Evolutionary conservation across 1,140 invertebrate genomes (phyloP).

Genomic region (Samia ricini): DNA sequence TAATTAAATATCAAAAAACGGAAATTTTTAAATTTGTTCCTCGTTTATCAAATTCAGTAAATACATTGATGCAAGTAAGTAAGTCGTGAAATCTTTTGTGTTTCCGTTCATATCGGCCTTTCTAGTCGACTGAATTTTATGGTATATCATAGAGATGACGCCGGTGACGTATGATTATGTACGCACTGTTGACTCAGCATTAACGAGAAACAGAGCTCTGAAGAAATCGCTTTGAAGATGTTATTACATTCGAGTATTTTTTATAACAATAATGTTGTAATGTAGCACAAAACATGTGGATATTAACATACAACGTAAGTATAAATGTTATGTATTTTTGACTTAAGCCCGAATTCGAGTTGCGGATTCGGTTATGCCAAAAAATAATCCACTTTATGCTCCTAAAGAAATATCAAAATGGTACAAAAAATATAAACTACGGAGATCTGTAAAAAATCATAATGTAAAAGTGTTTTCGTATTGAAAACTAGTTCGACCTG

Average conservation of each 20-base stretch:
- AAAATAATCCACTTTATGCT: too few relatives aligned
- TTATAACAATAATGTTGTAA: neutral
- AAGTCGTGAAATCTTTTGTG: constrained; percentile 13
- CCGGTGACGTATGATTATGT: constrained; percentile 20
- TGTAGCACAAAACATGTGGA: neutral
- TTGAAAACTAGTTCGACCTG: too few relatives aligned
- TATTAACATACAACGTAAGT: neutral
- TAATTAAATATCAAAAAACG: too few relatives aligned
- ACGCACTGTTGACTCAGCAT: constrained; percentile 5
- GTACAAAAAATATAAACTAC: too few relatives aligned
- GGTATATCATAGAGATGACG: constrained; percentile 14
- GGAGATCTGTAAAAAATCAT: too few relatives aligned
- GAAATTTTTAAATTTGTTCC: too few relatives aligned
- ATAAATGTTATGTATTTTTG: too few relatives aligned
- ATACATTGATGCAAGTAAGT: neutral
- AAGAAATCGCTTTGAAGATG: neutral
- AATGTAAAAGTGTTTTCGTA: too few relatives aligned
- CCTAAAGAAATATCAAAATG: too few relatives aligned
- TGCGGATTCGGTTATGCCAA: too few relatives aligned
- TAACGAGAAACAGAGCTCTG: neutral
- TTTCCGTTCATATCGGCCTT: constrained; percentile 18
- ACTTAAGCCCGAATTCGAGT: too few relatives aligned
- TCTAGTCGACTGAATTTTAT: constrained; percentile 22
- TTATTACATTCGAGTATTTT: neutral
- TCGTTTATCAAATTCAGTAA: neutral